A percentile compares a stretch with the other conserved stretches of the same genome.
Evolutionary conservation across 2,888 invertebrate genomes (phyloP).

Genomic region (Neelides folsomi): DNA sequence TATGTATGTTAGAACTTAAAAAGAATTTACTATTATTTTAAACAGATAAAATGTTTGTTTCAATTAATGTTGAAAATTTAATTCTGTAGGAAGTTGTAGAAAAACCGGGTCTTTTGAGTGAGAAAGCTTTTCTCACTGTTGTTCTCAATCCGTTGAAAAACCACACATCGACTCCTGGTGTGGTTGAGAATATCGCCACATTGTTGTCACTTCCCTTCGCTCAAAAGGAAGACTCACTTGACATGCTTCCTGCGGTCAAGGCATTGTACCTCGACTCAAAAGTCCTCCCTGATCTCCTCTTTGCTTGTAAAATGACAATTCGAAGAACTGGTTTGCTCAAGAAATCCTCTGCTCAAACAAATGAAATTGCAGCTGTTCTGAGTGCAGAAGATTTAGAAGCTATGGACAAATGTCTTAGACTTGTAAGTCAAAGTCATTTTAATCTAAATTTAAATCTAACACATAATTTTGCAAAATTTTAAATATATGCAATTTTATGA

Average conservation of each 20-base stretch:
- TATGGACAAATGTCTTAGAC: constrained; percentile 42
- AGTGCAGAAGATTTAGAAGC: constrained; percentile 50
- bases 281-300: constrained; percentile 66
- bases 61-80: too few species aligned
- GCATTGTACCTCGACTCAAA: constrained; percentile 65
- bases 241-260: constrained; percentile 37
- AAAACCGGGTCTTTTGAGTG: constrained; percentile 24
- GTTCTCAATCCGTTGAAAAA: constrained; percentile 53
- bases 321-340: constrained; percentile 32
- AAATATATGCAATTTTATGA: too few species aligned
- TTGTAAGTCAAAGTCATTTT: constrained; percentile 15
- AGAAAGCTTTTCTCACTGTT: constrained; percentile 42
- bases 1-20: too few species aligned
- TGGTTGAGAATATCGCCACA: constrained; percentile 51
- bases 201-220: constrained; percentile 53
- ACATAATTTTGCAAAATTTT: too few species aligned
- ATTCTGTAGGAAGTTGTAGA: constrained; percentile 26
- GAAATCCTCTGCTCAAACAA: constrained; percentile 9
- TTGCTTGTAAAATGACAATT: constrained; percentile 57
- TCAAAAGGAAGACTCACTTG: constrained; percentile 41
- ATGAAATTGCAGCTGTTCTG: constrained; percentile 36
- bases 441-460: too few species aligned
- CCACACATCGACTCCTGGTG: constrained; percentile 48
- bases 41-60: too few species aligned
- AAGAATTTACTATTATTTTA: too few species aligned